These are phyloP conservation scores for Crossaster papposus DNA, from an alignment of 53 echinoderm and acorn worm species.

Conservation along the genomic window DNA sequence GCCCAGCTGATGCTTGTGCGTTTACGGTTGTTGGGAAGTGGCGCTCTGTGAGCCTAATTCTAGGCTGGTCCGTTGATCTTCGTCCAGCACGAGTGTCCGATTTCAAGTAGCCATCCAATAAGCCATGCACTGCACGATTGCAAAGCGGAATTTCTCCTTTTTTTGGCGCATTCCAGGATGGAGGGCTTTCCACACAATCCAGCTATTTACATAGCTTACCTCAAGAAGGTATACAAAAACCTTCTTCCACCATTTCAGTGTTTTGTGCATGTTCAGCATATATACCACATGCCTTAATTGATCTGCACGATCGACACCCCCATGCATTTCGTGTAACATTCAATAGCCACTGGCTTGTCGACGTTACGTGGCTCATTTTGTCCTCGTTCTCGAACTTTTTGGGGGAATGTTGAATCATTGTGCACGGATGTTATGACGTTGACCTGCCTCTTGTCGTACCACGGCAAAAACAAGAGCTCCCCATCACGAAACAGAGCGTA, in stretches of 20 bases:
- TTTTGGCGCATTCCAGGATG: constrained; percentile 25
- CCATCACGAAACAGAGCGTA: constrained; percentile 20
- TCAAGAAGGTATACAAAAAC: constrained; percentile 26
- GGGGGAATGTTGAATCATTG: constrained; percentile 20
- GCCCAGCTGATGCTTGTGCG: neutral
- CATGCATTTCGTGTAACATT: neutral
- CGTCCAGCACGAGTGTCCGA: neutral
- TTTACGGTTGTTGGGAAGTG: neutral
- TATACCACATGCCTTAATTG: constrained; percentile 23
- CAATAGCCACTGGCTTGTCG: too few relatives aligned
- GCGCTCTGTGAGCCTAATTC: constrained; percentile 2
- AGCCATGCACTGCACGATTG: constrained; percentile 13
- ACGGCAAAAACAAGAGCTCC: neutral
- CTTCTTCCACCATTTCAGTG: constrained; percentile 21
- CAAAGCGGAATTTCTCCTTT: neutral
- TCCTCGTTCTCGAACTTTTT: constrained; percentile 19
- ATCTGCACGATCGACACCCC: constrained; percentile 13
- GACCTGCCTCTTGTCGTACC: constrained; percentile 46
- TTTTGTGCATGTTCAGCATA: neutral
- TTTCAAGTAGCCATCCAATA: neutral
- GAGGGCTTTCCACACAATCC: constrained; percentile 38
- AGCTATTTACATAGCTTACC: constrained; percentile 39
- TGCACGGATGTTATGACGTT: constrained; percentile 36
- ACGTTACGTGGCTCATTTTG: constrained; percentile 18
- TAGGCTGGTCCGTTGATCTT: constrained; percentile 3